A percentile compares a stretch with the other conserved stretches of the same genome.
Conservation (phyloP, 2,113 vertebrate species). For the Galemys pyrenaicus region DNA sequence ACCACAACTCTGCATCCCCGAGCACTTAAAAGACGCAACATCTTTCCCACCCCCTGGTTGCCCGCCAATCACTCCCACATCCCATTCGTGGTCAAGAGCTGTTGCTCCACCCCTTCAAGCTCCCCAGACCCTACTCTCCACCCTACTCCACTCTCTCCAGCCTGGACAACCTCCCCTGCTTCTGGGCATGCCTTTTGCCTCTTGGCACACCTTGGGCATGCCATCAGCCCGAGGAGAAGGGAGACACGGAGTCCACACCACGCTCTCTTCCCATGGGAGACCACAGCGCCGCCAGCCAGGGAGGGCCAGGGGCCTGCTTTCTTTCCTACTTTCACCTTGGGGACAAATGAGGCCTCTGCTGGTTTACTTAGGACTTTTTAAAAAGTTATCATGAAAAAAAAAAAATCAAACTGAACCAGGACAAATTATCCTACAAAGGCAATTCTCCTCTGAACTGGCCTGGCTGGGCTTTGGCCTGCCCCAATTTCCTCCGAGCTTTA, state of each 20-base stretch:
- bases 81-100: neutral
- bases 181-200: neutral
- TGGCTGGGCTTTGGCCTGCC: neutral
- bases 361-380: neutral
- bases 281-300: accelerated
- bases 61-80: neutral
- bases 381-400: neutral
- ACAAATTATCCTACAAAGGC: neutral
- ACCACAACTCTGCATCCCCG: neutral
- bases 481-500: neutral
- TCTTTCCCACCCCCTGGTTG: neutral
- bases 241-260: neutral
- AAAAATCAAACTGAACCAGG: neutral
- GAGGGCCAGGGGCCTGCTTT: neutral
- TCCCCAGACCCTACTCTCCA: neutral
- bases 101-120: neutral
- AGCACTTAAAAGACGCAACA: neutral
- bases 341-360: neutral
- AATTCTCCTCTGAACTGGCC: neutral
- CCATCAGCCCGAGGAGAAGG: neutral
- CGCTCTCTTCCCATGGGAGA: neutral
- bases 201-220: neutral
- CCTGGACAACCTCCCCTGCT: neutral
- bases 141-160: too few species aligned
- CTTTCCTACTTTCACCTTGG: neutral